These are phyloP conservation scores for Pantherophis vulpinus DNA, from an alignment of 2,797 vertebrate species.

Conservation along the genomic window DNA sequence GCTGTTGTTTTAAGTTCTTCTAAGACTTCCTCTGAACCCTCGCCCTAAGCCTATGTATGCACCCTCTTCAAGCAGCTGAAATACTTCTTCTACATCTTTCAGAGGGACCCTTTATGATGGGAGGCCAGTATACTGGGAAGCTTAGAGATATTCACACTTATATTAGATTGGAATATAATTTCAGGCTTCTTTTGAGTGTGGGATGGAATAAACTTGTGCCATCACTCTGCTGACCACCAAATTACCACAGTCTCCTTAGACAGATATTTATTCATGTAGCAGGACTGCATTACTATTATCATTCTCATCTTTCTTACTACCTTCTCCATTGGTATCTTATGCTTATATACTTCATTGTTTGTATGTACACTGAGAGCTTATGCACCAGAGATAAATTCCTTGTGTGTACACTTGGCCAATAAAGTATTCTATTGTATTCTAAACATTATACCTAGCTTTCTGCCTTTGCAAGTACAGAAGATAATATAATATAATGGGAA, in stretches of 20 bases:
- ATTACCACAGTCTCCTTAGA: background rate
- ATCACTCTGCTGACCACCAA: background rate
- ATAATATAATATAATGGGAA: background rate
- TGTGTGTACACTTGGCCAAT: background rate
- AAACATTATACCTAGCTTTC: background rate
- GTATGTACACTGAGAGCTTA: background rate
- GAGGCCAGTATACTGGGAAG: background rate
- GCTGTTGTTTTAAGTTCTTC: background rate
- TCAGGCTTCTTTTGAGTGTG: background rate
- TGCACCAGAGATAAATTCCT: background rate
- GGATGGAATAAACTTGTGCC: background rate
- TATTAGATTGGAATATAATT: background rate
- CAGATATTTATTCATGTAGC: background rate
- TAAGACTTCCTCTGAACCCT: background rate
- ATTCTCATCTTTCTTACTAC: background rate
- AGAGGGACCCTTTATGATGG: background rate
- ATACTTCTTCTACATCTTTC: background rate
- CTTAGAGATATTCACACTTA: background rate
- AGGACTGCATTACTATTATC: background rate
- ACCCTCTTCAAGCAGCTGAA: background rate
- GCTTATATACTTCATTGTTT: background rate
- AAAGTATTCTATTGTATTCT: background rate
- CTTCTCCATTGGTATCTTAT: background rate
- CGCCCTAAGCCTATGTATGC: background rate
- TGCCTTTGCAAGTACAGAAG: background rate